Percentiles rank a stretch among this genome's conserved stretches.
Conservation (phyloP, 1,140 invertebrate genomes). For the Ceratina calcarata region DNA sequence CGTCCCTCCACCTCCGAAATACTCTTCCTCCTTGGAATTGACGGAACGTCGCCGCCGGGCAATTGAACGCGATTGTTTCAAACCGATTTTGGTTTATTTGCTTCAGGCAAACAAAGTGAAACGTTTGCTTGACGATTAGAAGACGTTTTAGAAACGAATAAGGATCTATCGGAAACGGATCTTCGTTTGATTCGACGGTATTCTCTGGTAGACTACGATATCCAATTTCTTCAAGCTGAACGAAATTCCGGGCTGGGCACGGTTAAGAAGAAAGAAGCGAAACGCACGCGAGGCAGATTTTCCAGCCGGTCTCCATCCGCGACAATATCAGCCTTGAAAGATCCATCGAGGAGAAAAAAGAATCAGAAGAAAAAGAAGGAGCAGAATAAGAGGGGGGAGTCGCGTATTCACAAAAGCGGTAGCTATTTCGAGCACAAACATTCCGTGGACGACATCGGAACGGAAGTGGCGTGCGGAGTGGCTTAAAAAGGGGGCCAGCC, state of each 20-base stretch:
- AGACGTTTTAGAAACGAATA: too few species aligned
- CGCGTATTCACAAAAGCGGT: constrained; percentile 39
- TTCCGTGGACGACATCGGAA: constrained; percentile 23
- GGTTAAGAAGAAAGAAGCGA: too few species aligned
- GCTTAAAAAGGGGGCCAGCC: constrained; percentile 35
- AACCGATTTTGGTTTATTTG: too few species aligned
- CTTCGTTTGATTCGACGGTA: too few species aligned
- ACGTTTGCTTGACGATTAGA: too few species aligned
- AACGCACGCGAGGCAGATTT: constrained; percentile 12
- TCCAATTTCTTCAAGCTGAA: too few species aligned
- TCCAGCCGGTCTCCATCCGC: not conserved
- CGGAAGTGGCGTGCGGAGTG: constrained; percentile 43
- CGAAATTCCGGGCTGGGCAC: too few species aligned
- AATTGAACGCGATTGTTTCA: too few species aligned
- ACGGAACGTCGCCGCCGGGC: not conserved
- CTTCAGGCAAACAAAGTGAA: too few species aligned
- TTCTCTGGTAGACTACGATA: too few species aligned
- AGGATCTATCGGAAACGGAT: too few species aligned
- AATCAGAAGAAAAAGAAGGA: not conserved
- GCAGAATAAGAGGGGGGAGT: not conserved
- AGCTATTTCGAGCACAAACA: constrained; percentile 49
- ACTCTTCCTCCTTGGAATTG: not conserved
- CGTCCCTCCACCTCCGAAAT: not conserved
- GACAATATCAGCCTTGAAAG: constrained; percentile 37
- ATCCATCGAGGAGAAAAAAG: not conserved